Base-by-base conservation (phyloP, 35 echinoderm and acorn worm genomes). In the Strongylocentrotus purpuratus region DNA sequence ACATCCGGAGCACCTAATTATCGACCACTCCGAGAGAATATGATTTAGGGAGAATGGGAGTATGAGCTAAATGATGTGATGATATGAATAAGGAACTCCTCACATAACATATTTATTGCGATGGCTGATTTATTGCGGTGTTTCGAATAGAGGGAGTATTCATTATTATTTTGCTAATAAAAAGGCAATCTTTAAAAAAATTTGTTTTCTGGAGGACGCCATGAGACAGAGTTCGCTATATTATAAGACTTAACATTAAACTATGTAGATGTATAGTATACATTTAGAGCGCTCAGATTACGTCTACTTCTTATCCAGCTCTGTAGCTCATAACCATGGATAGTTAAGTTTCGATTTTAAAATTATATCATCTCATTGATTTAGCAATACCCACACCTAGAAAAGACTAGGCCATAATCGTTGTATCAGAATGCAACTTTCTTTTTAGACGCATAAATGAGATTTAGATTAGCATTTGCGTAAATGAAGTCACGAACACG, bases 401-500 rank as follows among this genome's bases (percentile, higher is more conserved):
- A 17, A 59, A 59, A 58, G 17, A 59, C 11, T 17, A 31, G 13
- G 48, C 13, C 13, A 1, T 50, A 50, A n/a, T 78, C 25, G 20
- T 78, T 78, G 3, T 78, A 22, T 78, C 7, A n/a, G 28, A 78
- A 78, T 78, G 22, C 20, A n/a, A 18, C 65, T 78, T 59, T 70
- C 61, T 18, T 70, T 70, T 78, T 78, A 78, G 28, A 78, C 28
- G 22, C 20, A 7, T 78, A 78, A 78, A 78, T 78, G 65, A 78
- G 22, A 28, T 78, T 78, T 78, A 78, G 65, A 78, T 78, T 78
- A 78, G 87, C 87, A 89, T 46, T 12, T 89, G 11, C 87, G 87
- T 89, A 45, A 89, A 89, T 46, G 87, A 89, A 89, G 87, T 89
- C 87, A 17, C 32, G 33, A 89, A 45, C 87, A 89, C 87, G 87